These are phyloP conservation scores for Drosophila sordidapex DNA, from an alignment of 2,888 invertebrate species.

Conservation along the genomic window DNA sequence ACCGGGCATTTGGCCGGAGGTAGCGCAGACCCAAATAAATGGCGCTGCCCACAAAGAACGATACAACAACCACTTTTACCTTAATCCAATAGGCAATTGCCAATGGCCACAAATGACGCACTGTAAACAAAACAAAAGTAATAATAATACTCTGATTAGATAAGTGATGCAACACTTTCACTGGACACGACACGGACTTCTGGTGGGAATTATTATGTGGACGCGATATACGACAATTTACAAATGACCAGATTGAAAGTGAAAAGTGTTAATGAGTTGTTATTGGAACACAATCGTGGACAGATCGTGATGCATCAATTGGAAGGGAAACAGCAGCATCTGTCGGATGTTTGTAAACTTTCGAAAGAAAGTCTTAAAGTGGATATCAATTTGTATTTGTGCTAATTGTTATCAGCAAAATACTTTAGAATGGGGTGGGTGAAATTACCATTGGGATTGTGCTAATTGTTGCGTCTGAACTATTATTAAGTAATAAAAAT, in stretches of 20 bases:
- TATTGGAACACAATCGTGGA: constrained; percentile 35
- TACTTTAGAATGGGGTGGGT: constrained; percentile 36
- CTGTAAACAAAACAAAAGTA: constrained; percentile 23
- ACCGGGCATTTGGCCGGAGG: constrained; percentile 69
- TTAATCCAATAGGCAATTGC: constrained; percentile 84
- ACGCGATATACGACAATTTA: constrained; percentile 61
- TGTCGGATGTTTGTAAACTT: constrained; percentile 53
- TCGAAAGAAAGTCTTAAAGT: constrained; percentile 63
- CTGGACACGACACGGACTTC: constrained; percentile 34
- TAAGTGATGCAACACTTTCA: constrained; percentile 56
- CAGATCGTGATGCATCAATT: constrained; percentile 75
- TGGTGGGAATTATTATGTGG: constrained; percentile 10
- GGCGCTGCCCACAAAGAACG: constrained; percentile 83
- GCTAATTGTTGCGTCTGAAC: constrained; percentile 45
- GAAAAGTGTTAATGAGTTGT: constrained; percentile 81
- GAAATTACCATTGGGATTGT: constrained; percentile 18
- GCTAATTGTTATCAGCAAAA: constrained; percentile 5
- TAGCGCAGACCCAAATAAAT: constrained; percentile 82
- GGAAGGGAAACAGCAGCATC: constrained; percentile 29
- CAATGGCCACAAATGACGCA: constrained; percentile 81
- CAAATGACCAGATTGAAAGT: constrained; percentile 72
- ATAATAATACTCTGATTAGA: constrained; percentile 43
- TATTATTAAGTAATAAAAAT: constrained; percentile 27
- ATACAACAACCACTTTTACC: constrained; percentile 83
- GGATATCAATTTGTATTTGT: constrained; percentile 10